Percentiles rank a stretch among this genome's conserved stretches.
Conservation (phyloP, 2,113 vertebrate species). For the Eurypyga helias region DNA sequence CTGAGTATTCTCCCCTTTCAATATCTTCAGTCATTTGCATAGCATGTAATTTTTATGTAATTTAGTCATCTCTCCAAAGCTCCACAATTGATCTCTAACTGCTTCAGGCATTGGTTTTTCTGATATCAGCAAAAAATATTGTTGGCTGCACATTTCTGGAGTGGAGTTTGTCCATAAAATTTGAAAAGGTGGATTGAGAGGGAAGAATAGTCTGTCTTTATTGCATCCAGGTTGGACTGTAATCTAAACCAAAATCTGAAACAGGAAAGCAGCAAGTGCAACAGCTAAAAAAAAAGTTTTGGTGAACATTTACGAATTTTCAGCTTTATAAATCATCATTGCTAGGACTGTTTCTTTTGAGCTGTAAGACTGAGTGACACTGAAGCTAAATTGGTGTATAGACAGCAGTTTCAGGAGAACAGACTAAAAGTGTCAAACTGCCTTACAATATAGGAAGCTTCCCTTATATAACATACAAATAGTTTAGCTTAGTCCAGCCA, state of each 20-base stretch:
- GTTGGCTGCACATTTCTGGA: not conserved
- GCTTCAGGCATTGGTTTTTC: not conserved
- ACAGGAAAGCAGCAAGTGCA: not conserved
- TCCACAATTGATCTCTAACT: not conserved
- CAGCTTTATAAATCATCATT: not conserved
- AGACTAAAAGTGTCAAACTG: not conserved
- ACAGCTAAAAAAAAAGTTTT: not conserved
- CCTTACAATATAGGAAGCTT: not conserved
- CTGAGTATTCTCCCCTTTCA: not conserved
- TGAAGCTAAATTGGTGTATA: not conserved
- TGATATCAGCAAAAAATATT: not conserved
- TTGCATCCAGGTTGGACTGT: not conserved
- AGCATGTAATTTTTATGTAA: not conserved
- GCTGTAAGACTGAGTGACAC: not conserved
- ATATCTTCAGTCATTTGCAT: not conserved
- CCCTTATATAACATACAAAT: not conserved
- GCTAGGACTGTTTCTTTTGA: not conserved
- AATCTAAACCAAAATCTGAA: not conserved
- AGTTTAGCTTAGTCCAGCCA: not conserved
- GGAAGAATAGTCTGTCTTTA: not conserved
- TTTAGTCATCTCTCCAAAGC: not conserved
- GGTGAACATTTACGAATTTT: not conserved
- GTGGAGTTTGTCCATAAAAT: not conserved
- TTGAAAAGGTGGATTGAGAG: not conserved
- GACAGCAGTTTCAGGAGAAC: not conserved